Base-by-base conservation (phyloP, 2,888 invertebrate genomes). In the Pseudoips prasinana region DNA sequence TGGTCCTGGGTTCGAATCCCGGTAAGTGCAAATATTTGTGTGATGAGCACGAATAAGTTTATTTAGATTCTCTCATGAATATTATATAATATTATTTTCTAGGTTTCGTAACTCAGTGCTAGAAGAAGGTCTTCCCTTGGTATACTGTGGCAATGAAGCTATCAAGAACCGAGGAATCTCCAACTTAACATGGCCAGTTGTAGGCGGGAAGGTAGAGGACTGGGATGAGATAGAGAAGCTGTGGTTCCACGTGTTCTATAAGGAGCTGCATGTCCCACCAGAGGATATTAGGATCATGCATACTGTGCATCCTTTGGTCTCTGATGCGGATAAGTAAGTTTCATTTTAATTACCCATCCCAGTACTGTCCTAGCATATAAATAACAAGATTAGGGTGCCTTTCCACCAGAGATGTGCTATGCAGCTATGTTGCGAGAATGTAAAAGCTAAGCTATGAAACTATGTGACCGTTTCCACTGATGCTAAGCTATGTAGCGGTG, bases 191-290 rank as follows among this genome's bases (percentile, higher is more conserved):
- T 94, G 94, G 84, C 95, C 95, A 0, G 93, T 96, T 31, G 92
- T 94, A 60, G 92, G 94, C 56, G 95, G 95, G 14, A 91, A 94
- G 44, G 92, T 95, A 27, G 92, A 92, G 52, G 92, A 95, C 74
- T 96, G 95, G 95, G 94, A 95, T 53, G 95, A 95, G 62, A 94
- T 96, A 93, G 96, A 96, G 78, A 96, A 95, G 76, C 92, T 96
- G 55, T 96, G 95, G 95, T 94, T 95, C 71, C 94, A 96, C 73
- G 92, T 94, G 10, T 96, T 95, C 81, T 96, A 95, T 88, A 94
- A 93, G 64, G 94, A 94, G 64, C 87, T 96, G 33, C 90, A 93
- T 53, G 93, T 95, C 7, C 94, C 95, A 1, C 96, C 96, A 0
- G 96, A 96, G 74, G 93, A 94, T 58, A 92, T 94, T 54, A 94